A percentile compares a stretch with the other conserved stretches of the same genome.
These are phyloP conservation scores for Sanderia malayensis DNA, from an alignment of 30 jellyfish, hydroid and myxozoan genomes.

Conservation along the genomic window DNA sequence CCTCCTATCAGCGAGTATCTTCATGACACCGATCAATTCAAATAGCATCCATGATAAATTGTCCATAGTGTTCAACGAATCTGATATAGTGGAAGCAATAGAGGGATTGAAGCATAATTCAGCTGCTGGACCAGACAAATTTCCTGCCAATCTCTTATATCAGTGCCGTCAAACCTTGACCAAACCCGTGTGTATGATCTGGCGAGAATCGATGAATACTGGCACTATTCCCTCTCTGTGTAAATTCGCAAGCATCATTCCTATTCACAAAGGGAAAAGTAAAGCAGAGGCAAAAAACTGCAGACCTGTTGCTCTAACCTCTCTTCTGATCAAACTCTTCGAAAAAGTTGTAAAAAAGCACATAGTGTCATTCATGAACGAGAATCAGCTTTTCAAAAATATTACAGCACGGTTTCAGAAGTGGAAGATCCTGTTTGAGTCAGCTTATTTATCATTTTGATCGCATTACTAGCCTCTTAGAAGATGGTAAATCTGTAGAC, in stretches of 20 bases:
- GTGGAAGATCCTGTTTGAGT: background rate
- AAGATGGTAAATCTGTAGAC: background rate
- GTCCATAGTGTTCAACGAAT: no score
- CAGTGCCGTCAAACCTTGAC: background rate
- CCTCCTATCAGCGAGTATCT: no score
- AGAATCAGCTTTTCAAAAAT: constrained; percentile 1
- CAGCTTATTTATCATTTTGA: background rate
- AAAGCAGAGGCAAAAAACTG: background rate
- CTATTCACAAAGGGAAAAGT: background rate
- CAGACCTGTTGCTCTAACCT: constrained; percentile 1
- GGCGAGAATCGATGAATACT: no score
- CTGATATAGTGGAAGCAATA: no score
- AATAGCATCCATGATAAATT: background rate
- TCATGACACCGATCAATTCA: background rate
- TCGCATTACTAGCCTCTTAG: background rate
- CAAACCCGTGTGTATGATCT: constrained; percentile 1
- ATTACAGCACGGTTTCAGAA: background rate
- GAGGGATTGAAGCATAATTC: no score
- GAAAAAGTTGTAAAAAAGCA: background rate
- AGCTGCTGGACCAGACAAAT: no score
- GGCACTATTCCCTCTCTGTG: background rate
- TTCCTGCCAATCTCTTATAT: no score
- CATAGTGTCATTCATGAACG: constrained; percentile 6
- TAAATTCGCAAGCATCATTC: background rate
- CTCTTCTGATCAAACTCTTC: background rate